phyloP scores from a whole-genome alignment of 2,797 vertebrate genomes.

The Chaunax sp. region DNA sequence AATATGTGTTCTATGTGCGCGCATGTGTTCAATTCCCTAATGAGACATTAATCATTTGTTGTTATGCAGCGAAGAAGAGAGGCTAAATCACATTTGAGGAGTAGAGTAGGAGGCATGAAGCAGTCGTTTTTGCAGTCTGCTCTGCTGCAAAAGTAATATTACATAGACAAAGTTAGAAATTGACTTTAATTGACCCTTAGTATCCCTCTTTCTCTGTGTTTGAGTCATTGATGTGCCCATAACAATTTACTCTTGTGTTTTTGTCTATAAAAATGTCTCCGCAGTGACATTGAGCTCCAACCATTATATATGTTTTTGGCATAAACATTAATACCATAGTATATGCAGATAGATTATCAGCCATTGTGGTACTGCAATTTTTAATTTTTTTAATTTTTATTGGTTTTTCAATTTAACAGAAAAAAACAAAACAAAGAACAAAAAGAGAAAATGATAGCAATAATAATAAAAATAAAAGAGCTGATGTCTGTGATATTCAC shows the following conservation, averaged over 20 bases:
- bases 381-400: no score
- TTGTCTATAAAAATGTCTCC: not conserved
- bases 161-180: not conserved
- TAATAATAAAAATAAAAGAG: no score
- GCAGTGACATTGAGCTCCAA: not conserved
- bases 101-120: slow-evolving; percentile 50
- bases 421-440: no score
- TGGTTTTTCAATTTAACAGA: no score
- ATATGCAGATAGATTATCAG: no score
- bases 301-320: not conserved
- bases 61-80: slow-evolving; percentile 36
- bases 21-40: slow-evolving; percentile 34
- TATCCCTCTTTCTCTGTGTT: slow-evolving; percentile 8
- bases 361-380: no score
- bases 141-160: slow-evolving; percentile 26
- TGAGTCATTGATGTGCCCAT: not conserved
- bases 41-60: slow-evolving; percentile 58
- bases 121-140: slow-evolving; percentile 51
- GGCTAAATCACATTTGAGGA: slow-evolving; percentile 53
- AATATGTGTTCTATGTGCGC: slow-evolving; percentile 25
- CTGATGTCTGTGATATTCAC: no score
- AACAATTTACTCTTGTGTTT: not conserved
- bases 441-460: no score
- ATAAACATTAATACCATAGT: not conserved
- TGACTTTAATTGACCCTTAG: no score